A percentile compares a stretch with the other conserved stretches of the same genome.
Conservation (phyloP, 2,888 invertebrate species). For the Proisotoma minuta region DNA sequence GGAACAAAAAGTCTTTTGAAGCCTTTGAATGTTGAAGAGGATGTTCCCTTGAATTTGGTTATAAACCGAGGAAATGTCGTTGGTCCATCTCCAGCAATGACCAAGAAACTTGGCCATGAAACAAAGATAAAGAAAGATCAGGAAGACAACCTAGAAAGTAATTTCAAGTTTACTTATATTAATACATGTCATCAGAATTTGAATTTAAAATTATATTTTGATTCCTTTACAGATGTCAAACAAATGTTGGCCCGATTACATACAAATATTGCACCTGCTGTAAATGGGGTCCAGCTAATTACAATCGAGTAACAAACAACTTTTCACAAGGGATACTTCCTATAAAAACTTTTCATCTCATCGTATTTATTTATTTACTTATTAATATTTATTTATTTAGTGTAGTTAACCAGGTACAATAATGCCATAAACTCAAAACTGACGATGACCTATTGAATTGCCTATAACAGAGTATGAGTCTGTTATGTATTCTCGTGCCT, state of each 20-base stretch:
- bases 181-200: slow-evolving; percentile 4
- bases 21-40: slow-evolving; percentile 5
- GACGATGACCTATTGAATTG: too few relatives aligned
- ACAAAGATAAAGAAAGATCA: too few relatives aligned
- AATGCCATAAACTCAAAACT: too few relatives aligned
- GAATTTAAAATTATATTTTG: neutral
- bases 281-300: slow-evolving; percentile 33
- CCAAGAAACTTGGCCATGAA: neutral
- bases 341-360: neutral
- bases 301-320: slow-evolving; percentile 29
- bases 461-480: too few relatives aligned
- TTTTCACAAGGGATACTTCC: neutral
- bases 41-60: slow-evolving; percentile 2
- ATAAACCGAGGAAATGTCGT: neutral
- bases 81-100: neutral
- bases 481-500: too few relatives aligned
- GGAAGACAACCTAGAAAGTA: slow-evolving; percentile 30
- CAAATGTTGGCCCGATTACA: slow-evolving; percentile 33
- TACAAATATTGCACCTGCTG: slow-evolving; percentile 34
- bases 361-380: too few relatives aligned
- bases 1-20: slow-evolving; percentile 2
- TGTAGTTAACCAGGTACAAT: too few relatives aligned
- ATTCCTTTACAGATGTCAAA: slow-evolving; percentile 29
- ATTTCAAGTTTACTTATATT: too few relatives aligned
- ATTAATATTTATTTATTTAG: too few relatives aligned